phyloP scores from a whole-genome alignment of 2,113 vertebrate species.

The Lycocorax pyrrhopterus region DNA sequence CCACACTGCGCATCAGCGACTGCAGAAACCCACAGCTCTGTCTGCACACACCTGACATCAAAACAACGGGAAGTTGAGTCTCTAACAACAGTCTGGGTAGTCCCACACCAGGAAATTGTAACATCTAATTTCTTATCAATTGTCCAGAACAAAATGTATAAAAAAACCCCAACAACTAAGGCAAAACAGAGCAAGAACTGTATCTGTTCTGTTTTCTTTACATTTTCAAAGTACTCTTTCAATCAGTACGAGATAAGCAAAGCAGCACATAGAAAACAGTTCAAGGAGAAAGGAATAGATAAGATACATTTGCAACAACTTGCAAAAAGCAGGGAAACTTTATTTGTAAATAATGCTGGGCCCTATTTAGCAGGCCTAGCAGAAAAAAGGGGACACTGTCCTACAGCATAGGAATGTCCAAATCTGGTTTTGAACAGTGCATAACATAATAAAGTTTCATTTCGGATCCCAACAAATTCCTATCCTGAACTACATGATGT shows the following conservation, averaged over 20 bases:
- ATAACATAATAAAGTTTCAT: background rate
- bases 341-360: background rate
- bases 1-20: rapidly evolving
- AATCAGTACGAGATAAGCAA: background rate
- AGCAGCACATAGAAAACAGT: background rate
- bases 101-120: background rate
- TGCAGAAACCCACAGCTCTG: background rate
- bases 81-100: background rate
- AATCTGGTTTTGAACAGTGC: background rate
- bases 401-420: background rate
- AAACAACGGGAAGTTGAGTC: rapidly evolving
- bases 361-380: background rate
- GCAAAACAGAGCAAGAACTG: background rate
- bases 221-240: background rate
- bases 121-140: background rate
- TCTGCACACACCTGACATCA: background rate
- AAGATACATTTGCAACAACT: background rate
- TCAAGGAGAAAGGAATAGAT: background rate
- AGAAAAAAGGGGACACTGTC: background rate
- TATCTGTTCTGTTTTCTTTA: background rate
- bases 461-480: background rate
- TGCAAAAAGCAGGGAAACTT: background rate
- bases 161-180: background rate
- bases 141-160: background rate
- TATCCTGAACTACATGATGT: background rate